These are phyloP conservation scores for Mythimna pallens DNA, from an alignment of 2,888 invertebrate genomes.

Conservation along the genomic window DNA sequence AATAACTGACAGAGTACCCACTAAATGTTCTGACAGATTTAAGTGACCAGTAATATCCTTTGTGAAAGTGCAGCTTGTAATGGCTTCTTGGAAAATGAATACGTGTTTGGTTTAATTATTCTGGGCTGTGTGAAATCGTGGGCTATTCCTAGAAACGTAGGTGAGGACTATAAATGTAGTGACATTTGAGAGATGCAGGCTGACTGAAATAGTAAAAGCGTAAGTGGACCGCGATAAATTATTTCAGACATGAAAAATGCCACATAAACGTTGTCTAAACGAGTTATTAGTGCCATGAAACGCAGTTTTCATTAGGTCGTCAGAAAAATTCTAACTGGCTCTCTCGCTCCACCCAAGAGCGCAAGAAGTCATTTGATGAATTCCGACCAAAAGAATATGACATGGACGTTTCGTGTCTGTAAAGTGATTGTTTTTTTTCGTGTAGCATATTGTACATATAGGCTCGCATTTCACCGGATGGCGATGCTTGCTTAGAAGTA, in stretches of 20 bases:
- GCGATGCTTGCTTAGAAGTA: too few relatives aligned
- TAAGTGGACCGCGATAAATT: neutral
- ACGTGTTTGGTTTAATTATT: conserved; percentile 5
- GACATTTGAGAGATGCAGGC: conserved; percentile 5
- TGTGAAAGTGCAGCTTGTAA: conserved; percentile 31
- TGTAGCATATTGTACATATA: too few relatives aligned
- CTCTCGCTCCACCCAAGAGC: too few relatives aligned
- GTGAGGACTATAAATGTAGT: conserved; percentile 10
- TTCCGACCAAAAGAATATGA: too few relatives aligned
- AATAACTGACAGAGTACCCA: conserved; percentile 22
- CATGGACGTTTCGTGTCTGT: too few relatives aligned
- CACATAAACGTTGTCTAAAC: too few relatives aligned
- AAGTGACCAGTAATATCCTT: conserved; percentile 45
- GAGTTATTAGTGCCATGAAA: too few relatives aligned
- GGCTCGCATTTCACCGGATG: too few relatives aligned
- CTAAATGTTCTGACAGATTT: conserved; percentile 49
- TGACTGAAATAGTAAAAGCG: neutral
- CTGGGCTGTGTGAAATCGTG: neutral
- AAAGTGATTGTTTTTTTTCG: too few relatives aligned
- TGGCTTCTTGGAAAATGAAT: conserved; percentile 39
- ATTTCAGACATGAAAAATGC: neutral
- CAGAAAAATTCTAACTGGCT: too few relatives aligned
- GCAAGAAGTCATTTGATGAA: too few relatives aligned
- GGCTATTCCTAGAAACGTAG: conserved; percentile 12
- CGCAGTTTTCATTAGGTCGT: too few relatives aligned